phyloP scores from a whole-genome alignment of 1,140 invertebrate species.

The Eueides isabella region DNA sequence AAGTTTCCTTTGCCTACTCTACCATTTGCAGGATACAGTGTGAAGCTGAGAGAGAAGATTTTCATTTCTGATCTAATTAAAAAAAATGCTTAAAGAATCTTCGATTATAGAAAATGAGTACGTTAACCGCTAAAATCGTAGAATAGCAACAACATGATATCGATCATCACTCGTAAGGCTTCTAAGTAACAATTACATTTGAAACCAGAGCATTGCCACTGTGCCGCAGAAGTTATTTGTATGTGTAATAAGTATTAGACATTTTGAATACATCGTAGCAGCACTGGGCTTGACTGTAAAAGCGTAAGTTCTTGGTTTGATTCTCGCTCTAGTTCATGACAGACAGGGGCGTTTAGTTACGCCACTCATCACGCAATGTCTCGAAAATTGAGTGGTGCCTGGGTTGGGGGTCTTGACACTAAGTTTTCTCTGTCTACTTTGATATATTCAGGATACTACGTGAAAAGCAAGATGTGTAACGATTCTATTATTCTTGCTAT shows the following conservation, averaged over 20 bases:
- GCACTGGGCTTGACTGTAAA: neutral
- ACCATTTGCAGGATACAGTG: too few relatives aligned
- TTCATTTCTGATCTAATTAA: neutral
- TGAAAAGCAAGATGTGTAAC: too few relatives aligned
- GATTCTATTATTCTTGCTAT: too few relatives aligned
- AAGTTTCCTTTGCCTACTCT: too few relatives aligned
- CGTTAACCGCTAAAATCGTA: neutral
- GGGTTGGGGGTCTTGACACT: too few relatives aligned
- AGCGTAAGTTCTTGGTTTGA: neutral
- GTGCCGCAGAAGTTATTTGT: neutral
- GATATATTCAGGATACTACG: too few relatives aligned
- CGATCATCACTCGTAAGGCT: slow-evolving; percentile 33
- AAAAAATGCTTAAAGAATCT: neutral
- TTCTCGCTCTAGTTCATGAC: too few relatives aligned
- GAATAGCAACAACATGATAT: slow-evolving; percentile 9
- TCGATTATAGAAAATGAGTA: neutral
- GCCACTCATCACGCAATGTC: too few relatives aligned
- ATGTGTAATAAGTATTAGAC: neutral
- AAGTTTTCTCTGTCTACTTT: too few relatives aligned
- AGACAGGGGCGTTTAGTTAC: too few relatives aligned
- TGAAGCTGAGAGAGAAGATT: too few relatives aligned
- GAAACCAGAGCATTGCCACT: slow-evolving; percentile 25
- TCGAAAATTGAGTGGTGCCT: too few relatives aligned
- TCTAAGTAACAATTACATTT: slow-evolving; percentile 32
- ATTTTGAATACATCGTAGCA: neutral